phyloP scores from a whole-genome alignment of 2,888 invertebrate species.

The Sphaerophoria taeniata region DNA sequence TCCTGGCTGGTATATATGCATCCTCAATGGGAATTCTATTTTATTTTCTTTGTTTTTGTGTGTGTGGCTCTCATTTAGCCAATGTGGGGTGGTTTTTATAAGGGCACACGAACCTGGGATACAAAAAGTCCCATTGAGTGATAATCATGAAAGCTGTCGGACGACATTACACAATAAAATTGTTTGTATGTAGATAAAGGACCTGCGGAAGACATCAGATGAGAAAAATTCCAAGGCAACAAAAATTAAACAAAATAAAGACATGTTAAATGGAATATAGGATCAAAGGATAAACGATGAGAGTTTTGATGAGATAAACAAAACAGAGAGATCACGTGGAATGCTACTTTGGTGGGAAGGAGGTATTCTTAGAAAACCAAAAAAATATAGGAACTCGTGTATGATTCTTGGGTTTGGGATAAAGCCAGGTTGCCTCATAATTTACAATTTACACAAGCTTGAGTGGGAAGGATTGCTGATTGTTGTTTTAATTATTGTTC shows the following conservation, averaged over 20 bases:
- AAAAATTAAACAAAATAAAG: conserved; percentile 8
- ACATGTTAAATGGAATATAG: conserved; percentile 60
- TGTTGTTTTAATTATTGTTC: conserved; percentile 33
- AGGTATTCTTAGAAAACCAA: conserved; percentile 36
- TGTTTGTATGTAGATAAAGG: background rate
- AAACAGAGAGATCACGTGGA: conserved; percentile 44
- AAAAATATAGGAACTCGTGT: background rate
- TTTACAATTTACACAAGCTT: conserved; percentile 58
- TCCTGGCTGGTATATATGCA: conserved; percentile 61
- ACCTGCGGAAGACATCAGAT: background rate
- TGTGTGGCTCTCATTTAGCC: background rate
- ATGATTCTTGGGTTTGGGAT: conserved; percentile 11
- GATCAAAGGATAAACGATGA: conserved; percentile 67
- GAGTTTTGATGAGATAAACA: conserved; percentile 56
- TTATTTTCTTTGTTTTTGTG: conserved; percentile 27
- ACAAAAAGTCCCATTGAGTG: conserved; percentile 56
- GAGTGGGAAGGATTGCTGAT: conserved; percentile 12
- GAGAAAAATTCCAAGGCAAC: background rate
- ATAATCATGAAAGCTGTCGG: conserved; percentile 66
- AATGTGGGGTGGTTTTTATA: conserved; percentile 35
- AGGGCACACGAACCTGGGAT: conserved; percentile 12
- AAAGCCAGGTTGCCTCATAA: conserved; percentile 52
- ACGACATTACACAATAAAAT: conserved; percentile 49
- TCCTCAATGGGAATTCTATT: conserved; percentile 63
- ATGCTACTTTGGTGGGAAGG: conserved; percentile 53